These are phyloP conservation scores for Tinea pellionella DNA, from an alignment of 2,888 invertebrate genomes.

Conservation along the genomic window DNA sequence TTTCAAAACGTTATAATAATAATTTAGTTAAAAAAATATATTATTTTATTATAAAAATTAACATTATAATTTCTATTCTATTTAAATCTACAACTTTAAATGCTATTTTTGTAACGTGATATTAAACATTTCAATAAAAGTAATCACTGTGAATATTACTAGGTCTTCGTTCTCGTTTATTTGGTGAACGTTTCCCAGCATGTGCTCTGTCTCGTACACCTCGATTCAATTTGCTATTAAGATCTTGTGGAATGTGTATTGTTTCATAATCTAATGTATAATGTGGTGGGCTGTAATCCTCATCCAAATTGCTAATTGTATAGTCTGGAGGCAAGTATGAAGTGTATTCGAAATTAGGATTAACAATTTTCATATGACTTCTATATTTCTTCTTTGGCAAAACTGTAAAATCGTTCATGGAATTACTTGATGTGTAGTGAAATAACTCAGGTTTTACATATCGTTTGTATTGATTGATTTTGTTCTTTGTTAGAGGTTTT, in stretches of 20 bases:
- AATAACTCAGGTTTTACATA: slow-evolving; percentile 28
- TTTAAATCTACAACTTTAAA: not conserved
- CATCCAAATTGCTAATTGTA: slow-evolving; percentile 10
- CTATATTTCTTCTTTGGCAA: slow-evolving; percentile 57
- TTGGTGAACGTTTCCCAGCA: not conserved
- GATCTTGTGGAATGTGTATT: slow-evolving; percentile 13
- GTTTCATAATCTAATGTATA: slow-evolving; percentile 12
- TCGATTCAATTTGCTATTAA: slow-evolving; percentile 3
- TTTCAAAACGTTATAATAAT: not conserved
- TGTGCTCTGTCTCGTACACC: not conserved
- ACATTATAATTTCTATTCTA: not conserved
- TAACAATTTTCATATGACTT: slow-evolving; percentile 32
- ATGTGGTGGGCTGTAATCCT: slow-evolving; percentile 5
- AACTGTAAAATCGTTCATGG: slow-evolving; percentile 44
- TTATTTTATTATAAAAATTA: not conserved
- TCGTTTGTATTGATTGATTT: slow-evolving; percentile 21
- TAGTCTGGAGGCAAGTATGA: slow-evolving; percentile 9
- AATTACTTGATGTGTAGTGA: slow-evolving; percentile 33
- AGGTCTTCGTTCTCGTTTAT: not conserved
- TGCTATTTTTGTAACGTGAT: slow-evolving; percentile 2
- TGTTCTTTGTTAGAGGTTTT: slow-evolving; percentile 33
- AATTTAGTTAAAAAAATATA: not conserved
- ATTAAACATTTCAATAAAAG: not conserved
- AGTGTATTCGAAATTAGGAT: slow-evolving; percentile 28
- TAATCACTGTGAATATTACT: not conserved